Percentiles rank a stretch among this genome's conserved stretches.
These are phyloP conservation scores for Garrulus glandarius DNA, from an alignment of 2,797 vertebrate species.

Conservation along the genomic window DNA sequence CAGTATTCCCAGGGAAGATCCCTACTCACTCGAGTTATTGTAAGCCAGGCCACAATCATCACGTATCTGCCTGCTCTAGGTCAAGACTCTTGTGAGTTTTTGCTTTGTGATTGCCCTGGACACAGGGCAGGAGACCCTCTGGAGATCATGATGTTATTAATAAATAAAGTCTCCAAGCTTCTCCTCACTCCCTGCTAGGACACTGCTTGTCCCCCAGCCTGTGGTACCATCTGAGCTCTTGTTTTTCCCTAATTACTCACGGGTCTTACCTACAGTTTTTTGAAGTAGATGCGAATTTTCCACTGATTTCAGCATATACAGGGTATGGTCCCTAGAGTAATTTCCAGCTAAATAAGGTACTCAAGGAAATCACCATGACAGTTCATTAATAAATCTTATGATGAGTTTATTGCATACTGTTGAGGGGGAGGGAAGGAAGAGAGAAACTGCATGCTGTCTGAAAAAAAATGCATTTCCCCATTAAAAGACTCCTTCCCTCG, in stretches of 20 bases:
- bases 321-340: neutral
- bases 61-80: neutral
- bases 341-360: slow-evolving; percentile 5
- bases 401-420: neutral
- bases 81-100: neutral
- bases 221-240: neutral
- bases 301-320: neutral
- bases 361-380: neutral
- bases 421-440: neutral
- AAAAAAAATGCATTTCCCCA: neutral
- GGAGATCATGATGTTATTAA: neutral
- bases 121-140: neutral
- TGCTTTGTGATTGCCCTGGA: neutral
- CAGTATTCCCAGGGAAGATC: slow-evolving; percentile 13
- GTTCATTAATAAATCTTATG: neutral
- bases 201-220: neutral
- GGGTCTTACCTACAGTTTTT: neutral
- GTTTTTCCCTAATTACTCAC: neutral
- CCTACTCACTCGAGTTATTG: neutral
- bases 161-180: neutral
- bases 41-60: neutral
- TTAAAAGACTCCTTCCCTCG: neutral
- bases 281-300: neutral
- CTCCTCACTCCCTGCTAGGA: neutral
- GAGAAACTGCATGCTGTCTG: neutral